Evolutionary conservation across 2,888 invertebrate genomes (phyloP).

Genomic region (Eupithecia tripunctaria): DNA sequence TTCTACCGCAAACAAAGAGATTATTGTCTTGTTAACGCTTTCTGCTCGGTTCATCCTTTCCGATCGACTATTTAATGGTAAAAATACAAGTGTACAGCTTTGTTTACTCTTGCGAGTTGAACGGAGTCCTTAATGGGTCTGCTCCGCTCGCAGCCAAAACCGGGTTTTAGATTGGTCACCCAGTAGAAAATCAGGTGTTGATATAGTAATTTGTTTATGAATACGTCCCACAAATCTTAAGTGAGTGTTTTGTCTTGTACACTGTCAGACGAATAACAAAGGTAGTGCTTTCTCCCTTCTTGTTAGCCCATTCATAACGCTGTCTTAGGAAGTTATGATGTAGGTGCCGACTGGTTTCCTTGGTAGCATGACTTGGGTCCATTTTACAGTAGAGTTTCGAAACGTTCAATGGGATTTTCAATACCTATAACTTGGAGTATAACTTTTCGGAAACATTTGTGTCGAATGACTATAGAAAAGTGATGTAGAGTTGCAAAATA

Average conservation of each 20-base stretch:
- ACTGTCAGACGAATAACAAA: slow-evolving; percentile 6
- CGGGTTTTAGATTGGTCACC: background rate
- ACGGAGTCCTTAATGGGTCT: too few relatives aligned
- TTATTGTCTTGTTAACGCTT: too few relatives aligned
- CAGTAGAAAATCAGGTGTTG: background rate
- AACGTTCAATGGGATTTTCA: background rate
- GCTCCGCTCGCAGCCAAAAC: too few relatives aligned
- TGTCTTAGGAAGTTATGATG: slow-evolving; percentile 23
- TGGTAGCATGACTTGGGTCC: background rate
- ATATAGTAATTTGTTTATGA: slow-evolving; percentile 3
- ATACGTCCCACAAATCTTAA: slow-evolving; percentile 8
- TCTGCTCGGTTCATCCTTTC: too few relatives aligned
- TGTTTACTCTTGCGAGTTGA: too few relatives aligned
- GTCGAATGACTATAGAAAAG: background rate
- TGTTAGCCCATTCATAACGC: slow-evolving; percentile 13
- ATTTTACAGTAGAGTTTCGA: background rate
- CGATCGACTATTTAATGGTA: too few relatives aligned
- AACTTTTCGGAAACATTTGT: background rate
- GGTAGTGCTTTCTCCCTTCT: slow-evolving; percentile 13
- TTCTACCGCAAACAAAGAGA: too few relatives aligned
- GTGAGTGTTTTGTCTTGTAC: slow-evolving; percentile 9
- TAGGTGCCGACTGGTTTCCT: slow-evolving; percentile 22
- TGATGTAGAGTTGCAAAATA: background rate
- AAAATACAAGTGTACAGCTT: too few relatives aligned
- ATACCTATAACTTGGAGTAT: background rate